These are phyloP conservation scores for Cygnus olor DNA, from an alignment of 2,797 vertebrate species.

Conservation along the genomic window DNA sequence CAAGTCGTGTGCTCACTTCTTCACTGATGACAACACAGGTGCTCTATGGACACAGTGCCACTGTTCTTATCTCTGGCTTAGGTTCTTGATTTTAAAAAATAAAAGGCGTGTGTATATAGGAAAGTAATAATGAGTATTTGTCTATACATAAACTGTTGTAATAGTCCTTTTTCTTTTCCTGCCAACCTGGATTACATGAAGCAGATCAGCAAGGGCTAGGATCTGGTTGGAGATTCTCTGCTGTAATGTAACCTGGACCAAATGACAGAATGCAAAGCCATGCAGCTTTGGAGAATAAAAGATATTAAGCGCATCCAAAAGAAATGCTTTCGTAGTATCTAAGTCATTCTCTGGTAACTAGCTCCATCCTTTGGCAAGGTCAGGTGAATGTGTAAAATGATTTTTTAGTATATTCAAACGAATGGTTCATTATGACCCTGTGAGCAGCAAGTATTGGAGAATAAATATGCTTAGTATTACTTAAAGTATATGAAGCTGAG, in stretches of 20 bases:
- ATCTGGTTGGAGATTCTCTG: neutral
- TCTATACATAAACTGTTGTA: neutral
- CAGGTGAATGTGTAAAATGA: neutral
- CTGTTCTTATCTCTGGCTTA: neutral
- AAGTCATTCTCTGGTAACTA: neutral
- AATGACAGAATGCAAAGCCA: neutral
- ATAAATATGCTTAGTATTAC: neutral
- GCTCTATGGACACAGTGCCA: neutral
- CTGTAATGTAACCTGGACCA: neutral
- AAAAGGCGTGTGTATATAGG: neutral
- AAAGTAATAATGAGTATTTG: neutral
- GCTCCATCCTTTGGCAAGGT: neutral
- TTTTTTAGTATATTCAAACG: neutral
- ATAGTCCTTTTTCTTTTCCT: neutral
- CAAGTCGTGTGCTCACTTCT: neutral
- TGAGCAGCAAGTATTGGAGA: neutral
- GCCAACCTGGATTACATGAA: neutral
- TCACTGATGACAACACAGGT: neutral
- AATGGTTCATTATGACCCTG: neutral
- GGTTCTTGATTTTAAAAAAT: neutral
- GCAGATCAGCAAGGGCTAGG: neutral
- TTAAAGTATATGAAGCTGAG: neutral
- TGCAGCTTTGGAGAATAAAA: neutral
- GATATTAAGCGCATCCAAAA: neutral
- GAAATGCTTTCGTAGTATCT: neutral